phyloP scores from a whole-genome alignment of 1,140 invertebrate species.

The Bombyx mori region ASM3026992v2 NC_085124.1:12244501-12245000 shows the following conservation, averaged over 20 bases:
- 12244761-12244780: too few relatives aligned
- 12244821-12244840: too few relatives aligned
- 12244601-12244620: constrained; percentile 17
- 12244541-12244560: constrained; percentile 8
- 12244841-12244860: too few relatives aligned
- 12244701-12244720: background rate
- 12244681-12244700: constrained; percentile 1
- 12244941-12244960: too few relatives aligned
- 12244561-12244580: constrained; percentile 12
- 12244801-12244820: too few relatives aligned
- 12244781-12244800: too few relatives aligned
- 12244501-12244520: constrained; percentile 5
- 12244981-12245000: too few relatives aligned
- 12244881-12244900: background rate
- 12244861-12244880: background rate
- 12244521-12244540: constrained; percentile 9
- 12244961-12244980: too few relatives aligned
- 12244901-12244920: too few relatives aligned
- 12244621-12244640: constrained; percentile 19
- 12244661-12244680: background rate
- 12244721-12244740: background rate
- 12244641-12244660: constrained; percentile 13
- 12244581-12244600: constrained; percentile 16
- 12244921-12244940: too few relatives aligned
- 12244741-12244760: too few relatives aligned